These are phyloP conservation scores for Melinaea menophilus DNA, from an alignment of 2,888 invertebrate species.

Conservation along the genomic window DNA sequence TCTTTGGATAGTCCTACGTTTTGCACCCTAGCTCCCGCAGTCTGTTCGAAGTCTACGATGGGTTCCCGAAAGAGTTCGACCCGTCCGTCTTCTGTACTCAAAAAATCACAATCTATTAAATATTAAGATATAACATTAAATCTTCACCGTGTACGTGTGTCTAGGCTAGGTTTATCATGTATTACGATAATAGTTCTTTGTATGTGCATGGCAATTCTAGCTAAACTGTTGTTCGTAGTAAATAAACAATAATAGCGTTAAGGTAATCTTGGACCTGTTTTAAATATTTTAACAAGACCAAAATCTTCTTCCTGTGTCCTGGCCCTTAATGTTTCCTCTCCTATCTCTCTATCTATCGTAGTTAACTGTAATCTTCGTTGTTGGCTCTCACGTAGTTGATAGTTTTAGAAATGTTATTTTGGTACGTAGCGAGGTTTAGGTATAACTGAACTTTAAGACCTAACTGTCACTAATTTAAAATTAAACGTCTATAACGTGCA, in stretches of 20 bases:
- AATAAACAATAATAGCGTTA: conserved; percentile 71
- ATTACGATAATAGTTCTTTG: conserved; percentile 59
- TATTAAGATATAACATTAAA: conserved; percentile 54
- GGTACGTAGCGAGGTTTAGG: conserved; percentile 63
- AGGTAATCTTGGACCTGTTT: conserved; percentile 51
- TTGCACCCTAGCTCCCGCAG: conserved; percentile 57
- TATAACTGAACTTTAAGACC: conserved; percentile 44
- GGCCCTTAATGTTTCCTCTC: conserved; percentile 16
- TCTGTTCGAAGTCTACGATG: conserved; percentile 38
- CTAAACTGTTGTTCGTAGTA: conserved; percentile 73
- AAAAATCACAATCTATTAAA: conserved; percentile 53
- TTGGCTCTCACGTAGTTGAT: conserved; percentile 66
- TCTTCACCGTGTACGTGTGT: conserved; percentile 69
- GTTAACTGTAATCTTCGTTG: conserved; percentile 69
- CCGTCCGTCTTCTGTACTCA: conserved; percentile 49
- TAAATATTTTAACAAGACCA: conserved; percentile 54
- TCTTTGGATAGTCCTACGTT: conserved; percentile 59
- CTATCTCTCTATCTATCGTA: conserved; percentile 37
- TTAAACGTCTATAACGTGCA: conserved; percentile 39
- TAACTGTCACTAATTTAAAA: conserved; percentile 73
- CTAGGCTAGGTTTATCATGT: conserved; percentile 65
- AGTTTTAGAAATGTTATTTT: conserved; percentile 68
- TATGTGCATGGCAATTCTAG: conserved; percentile 73
- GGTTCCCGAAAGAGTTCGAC: conserved; percentile 49
- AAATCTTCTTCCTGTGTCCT: conserved; percentile 35